Evolutionary conservation across 2,113 vertebrate genomes (phyloP).

Genomic region (Eptatretus burgeri): DNA sequence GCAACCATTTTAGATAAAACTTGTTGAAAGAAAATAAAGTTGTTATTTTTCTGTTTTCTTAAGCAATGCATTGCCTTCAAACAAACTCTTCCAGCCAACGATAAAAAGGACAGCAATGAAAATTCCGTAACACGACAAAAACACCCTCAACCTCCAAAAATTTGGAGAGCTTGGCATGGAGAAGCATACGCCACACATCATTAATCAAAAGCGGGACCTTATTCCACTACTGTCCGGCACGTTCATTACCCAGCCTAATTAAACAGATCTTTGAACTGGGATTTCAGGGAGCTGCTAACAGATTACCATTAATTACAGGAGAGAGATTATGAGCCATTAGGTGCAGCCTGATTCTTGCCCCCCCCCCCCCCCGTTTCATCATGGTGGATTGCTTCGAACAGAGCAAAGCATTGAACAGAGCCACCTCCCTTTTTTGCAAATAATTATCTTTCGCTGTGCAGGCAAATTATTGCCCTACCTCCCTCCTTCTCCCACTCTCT

Average conservation of each 20-base stretch:
- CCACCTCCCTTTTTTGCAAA: too few species aligned
- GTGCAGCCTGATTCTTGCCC: constrained; percentile 1
- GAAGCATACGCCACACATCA: constrained; percentile 4
- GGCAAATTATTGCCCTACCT: too few species aligned
- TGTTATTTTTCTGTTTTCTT: too few species aligned
- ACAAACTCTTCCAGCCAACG: too few species aligned
- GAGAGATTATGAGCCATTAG: constrained; percentile 6
- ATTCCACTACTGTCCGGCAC: constrained; percentile 4
- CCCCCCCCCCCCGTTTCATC: background rate
- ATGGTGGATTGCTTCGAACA: constrained; percentile 1
- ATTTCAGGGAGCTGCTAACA: constrained; percentile 6
- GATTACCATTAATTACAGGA: constrained; percentile 7
- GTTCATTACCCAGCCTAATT: constrained; percentile 6
- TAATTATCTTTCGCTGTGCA: too few species aligned
- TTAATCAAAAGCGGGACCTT: constrained; percentile 5
- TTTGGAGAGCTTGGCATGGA: background rate
- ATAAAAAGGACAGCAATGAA: too few species aligned
- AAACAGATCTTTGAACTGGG: constrained; percentile 6
- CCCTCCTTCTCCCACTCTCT: too few species aligned
- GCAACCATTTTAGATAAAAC: too few species aligned
- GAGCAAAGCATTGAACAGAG: background rate
- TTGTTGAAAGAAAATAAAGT: too few species aligned
- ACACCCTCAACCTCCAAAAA: too few species aligned
- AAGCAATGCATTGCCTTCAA: too few species aligned
- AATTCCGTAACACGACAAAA: too few species aligned